Percentiles rank a stretch among this genome's conserved stretches.
These are phyloP conservation scores for Crotalus tigris DNA, from an alignment of 2,113 vertebrate genomes.

Conservation along the genomic window DNA sequence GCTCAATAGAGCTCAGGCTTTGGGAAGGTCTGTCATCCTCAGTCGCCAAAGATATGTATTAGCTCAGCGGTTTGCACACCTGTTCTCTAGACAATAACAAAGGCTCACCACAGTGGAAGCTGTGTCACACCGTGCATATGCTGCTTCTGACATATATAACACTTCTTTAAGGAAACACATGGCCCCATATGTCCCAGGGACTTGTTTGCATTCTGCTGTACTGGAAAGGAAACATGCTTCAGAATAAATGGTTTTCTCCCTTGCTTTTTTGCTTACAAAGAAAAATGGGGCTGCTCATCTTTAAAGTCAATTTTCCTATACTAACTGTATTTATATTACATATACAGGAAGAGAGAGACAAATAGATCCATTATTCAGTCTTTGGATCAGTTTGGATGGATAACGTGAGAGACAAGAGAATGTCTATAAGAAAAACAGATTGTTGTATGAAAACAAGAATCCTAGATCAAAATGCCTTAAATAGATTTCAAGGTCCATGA, in stretches of 20 bases:
- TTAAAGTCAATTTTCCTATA: constrained; percentile 50
- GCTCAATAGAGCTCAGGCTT: constrained; percentile 24
- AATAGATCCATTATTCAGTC: background rate
- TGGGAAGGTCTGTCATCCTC: constrained; percentile 44
- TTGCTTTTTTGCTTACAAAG: constrained; percentile 63
- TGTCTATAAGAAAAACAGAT: background rate
- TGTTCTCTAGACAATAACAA: constrained; percentile 68
- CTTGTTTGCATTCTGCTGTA: constrained; percentile 73
- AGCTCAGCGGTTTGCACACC: constrained; percentile 68
- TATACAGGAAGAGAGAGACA: background rate
- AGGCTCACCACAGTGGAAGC: constrained; percentile 63
- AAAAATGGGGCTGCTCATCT: constrained; percentile 55
- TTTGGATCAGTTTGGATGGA: background rate
- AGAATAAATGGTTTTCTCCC: constrained; percentile 71
- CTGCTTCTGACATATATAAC: constrained; percentile 73
- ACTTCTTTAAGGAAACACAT: constrained; percentile 76
- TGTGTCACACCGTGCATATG: constrained; percentile 73
- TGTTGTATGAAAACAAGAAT: background rate
- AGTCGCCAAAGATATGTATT: constrained; percentile 62
- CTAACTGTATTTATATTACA: constrained; percentile 43
- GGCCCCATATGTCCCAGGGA: constrained; percentile 74
- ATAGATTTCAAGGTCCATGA: background rate
- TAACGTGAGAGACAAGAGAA: background rate
- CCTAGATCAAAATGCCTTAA: background rate
- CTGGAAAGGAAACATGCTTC: constrained; percentile 74